Conservation (phyloP, 2,888 invertebrate species). For the Nematopogon swammerdamellus region DNA sequence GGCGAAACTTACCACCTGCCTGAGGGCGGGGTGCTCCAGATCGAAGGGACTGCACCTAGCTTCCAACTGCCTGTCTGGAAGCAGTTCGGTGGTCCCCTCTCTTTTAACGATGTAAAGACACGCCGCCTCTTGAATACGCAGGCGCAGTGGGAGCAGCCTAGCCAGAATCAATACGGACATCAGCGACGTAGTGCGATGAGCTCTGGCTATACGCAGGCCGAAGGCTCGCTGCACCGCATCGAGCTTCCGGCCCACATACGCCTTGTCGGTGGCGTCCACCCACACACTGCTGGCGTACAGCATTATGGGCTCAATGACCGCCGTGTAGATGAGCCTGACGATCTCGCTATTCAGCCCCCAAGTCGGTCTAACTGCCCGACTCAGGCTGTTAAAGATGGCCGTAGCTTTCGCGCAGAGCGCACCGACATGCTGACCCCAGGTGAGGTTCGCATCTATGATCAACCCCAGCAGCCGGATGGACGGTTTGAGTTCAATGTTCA, state of each 20-base stretch:
- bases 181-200: slow-evolving; percentile 4
- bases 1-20: neutral
- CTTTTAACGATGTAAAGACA: neutral
- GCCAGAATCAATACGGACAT: slow-evolving; percentile 10
- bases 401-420: slow-evolving; percentile 4
- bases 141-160: slow-evolving; percentile 12
- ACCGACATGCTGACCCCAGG: slow-evolving; percentile 2
- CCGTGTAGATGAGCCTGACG: slow-evolving; percentile 1
- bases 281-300: slow-evolving; percentile 3
- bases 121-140: slow-evolving; percentile 10
- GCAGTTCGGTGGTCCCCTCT: neutral
- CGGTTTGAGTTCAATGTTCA: neutral
- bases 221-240: neutral
- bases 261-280: neutral
- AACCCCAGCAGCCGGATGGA: slow-evolving; percentile 8
- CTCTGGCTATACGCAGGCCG: neutral
- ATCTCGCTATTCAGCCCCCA: slow-evolving; percentile 6
- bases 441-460: slow-evolving; percentile 5
- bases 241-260: neutral
- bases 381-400: slow-evolving; percentile 2
- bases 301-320: slow-evolving; percentile 3
- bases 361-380: slow-evolving; percentile 2
- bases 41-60: neutral
- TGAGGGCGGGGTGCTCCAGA: neutral
- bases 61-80: neutral